Conservation (phyloP, 2,888 invertebrate genomes). For the Adelphocoris suturalis region DNA sequence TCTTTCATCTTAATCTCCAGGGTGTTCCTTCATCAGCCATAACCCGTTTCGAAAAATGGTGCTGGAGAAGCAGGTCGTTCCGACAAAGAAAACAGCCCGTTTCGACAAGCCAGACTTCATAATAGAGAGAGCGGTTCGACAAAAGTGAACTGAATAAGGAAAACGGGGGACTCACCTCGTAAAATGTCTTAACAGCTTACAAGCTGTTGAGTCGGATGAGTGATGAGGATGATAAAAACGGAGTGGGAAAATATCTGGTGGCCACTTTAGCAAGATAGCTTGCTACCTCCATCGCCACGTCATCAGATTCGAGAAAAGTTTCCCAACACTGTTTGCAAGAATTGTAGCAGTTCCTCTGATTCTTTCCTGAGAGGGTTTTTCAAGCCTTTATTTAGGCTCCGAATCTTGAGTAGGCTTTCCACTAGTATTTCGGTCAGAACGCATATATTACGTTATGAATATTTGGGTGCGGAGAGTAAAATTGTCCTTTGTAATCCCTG, state of each 20-base stretch:
- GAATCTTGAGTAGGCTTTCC: neutral
- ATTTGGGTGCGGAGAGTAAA: neutral
- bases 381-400: conserved; percentile 33
- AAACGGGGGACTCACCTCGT: too few species aligned
- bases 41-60: conserved; percentile 30
- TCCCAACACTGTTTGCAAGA: too few species aligned
- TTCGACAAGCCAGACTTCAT: too few species aligned
- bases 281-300: conserved; percentile 33
- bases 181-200: too few species aligned
- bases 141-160: too few species aligned
- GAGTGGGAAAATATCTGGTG: too few species aligned
- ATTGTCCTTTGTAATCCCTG: conserved; percentile 15
- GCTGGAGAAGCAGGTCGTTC: conserved; percentile 33
- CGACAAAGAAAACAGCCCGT: neutral
- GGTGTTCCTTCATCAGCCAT: too few species aligned
- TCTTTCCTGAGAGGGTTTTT: conserved; percentile 37
- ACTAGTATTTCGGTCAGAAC: conserved; percentile 16
- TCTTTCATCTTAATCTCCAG: too few species aligned
- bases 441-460: neutral
- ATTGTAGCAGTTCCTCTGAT: neutral
- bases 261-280: conserved; percentile 37
- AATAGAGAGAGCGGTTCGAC: too few species aligned
- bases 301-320: neutral
- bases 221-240: too few species aligned
- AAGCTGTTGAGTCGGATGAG: too few species aligned